Base-by-base conservation (phyloP, 2,888 invertebrate genomes). In the Ptychoptera contaminata region DNA sequence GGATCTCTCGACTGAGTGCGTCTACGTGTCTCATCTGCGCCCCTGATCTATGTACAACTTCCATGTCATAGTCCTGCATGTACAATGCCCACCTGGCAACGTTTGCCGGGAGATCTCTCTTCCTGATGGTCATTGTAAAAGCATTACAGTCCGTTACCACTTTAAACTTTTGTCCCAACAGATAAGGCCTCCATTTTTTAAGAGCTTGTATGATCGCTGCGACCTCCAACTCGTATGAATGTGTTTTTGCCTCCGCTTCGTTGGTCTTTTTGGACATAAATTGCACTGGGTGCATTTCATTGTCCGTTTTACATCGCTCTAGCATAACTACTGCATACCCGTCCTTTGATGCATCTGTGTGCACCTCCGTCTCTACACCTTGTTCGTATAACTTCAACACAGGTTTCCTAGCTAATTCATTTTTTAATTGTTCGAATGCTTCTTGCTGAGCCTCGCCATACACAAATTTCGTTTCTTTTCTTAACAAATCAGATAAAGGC, bases 331-430 rank as follows among this genome's bases (percentile, higher is more conserved):
- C 54, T 11, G 54, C 56, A 31, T 53, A 39, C 1, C 56, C 56
- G 1, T 49, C n/a, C 10, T 48, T 30, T 40, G 51, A 52, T 3
- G 56, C 56, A 44, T 56, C 55, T 1, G 55, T 56, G 36, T 57
- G 56, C 2, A 55, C 41, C 44, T 56, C 52, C 29, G 51, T 51
- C 14, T 10, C 16, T 29, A 40, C 29, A 48, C 47, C 39, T 10
- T 50, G 51, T 29, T 55, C 48, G 42, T 53, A 59, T 2, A 58
- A 37, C 2, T 53, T 50, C 11, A 60, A 46, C n/a, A 56, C 47
- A 35, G 49, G 52, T 40, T 47, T 15, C 8, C 15, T 9, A 7
- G 37, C 3, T 15, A 37, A 14, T 12, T 37, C 15, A n/a, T 14
- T 15, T 15, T 37, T 12, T 9, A 37, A 37, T 7, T 8, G 8